Evolutionary conservation across 2,113 vertebrate species (phyloP).

Genomic region (Maylandia zebra): DNA sequence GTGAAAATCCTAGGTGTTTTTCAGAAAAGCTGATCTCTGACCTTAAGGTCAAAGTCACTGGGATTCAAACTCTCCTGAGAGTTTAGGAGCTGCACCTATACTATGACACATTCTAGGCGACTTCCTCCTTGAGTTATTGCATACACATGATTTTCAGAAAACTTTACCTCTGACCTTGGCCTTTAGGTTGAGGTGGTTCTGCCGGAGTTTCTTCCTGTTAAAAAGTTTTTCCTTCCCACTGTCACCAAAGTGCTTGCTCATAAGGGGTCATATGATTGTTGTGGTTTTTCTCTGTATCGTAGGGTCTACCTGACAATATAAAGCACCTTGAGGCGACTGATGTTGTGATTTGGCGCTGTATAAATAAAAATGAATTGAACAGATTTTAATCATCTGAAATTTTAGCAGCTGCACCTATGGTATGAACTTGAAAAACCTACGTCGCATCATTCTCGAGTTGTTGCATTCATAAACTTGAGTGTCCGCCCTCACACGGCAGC

Average conservation of each 20-base stretch:
- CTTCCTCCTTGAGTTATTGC: neutral
- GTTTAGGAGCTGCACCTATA: neutral
- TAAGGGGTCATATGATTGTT: neutral
- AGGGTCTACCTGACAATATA: neutral
- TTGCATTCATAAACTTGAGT: neutral
- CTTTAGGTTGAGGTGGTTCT: neutral
- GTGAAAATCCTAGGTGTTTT: neutral
- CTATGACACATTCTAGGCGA: neutral
- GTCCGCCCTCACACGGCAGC: neutral
- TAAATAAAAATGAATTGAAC: neutral
- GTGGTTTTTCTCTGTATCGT: neutral
- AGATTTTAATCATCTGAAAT: neutral
- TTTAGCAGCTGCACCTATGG: fast-evolving
- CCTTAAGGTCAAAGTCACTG: neutral
- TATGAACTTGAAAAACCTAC: neutral
- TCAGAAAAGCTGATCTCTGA: neutral
- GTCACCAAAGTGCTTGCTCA: neutral
- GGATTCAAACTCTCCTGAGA: neutral
- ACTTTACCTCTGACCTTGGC: neutral
- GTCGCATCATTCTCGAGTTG: neutral
- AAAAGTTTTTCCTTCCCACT: neutral
- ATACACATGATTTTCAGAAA: neutral
- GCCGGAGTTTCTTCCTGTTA: neutral
- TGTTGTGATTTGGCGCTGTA: neutral
- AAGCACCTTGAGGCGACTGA: neutral